phyloP scores from a whole-genome alignment of 2,888 invertebrate species.

The Drosophila prostipennis region DNA sequence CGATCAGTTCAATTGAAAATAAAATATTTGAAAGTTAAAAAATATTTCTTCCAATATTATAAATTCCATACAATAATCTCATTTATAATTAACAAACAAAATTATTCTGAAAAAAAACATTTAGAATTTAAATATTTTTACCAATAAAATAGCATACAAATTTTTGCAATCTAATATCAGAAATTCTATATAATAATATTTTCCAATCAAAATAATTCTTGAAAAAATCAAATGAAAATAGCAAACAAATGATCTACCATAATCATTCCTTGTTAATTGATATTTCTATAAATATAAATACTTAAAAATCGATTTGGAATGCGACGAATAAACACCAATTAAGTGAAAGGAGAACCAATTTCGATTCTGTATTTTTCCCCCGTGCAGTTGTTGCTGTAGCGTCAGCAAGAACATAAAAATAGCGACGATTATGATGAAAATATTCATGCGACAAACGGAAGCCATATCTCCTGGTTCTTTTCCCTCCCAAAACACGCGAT shows the following conservation, averaged over 20 bases:
- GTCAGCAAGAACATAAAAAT: constrained; percentile 67
- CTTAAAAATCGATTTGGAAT: background rate
- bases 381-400: constrained; percentile 20
- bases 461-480: constrained; percentile 36
- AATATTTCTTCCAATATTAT: too few relatives aligned
- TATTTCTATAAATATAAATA: background rate
- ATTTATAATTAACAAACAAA: too few relatives aligned
- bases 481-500: constrained; percentile 43
- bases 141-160: background rate
- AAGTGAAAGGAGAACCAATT: background rate
- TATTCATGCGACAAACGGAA: constrained; percentile 76
- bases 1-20: background rate
- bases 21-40: background rate
- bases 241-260: background rate
- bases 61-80: too few relatives aligned
- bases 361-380: background rate
- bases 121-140: too few relatives aligned
- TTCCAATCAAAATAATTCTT: too few relatives aligned
- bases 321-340: background rate
- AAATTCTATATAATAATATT: too few relatives aligned
- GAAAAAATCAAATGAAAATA: background rate
- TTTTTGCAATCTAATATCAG: background rate
- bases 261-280: background rate
- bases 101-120: too few relatives aligned
- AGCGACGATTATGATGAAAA: constrained; percentile 78